Conservation (phyloP, 1,140 invertebrate species). For the Atta cephalotes region DNA sequence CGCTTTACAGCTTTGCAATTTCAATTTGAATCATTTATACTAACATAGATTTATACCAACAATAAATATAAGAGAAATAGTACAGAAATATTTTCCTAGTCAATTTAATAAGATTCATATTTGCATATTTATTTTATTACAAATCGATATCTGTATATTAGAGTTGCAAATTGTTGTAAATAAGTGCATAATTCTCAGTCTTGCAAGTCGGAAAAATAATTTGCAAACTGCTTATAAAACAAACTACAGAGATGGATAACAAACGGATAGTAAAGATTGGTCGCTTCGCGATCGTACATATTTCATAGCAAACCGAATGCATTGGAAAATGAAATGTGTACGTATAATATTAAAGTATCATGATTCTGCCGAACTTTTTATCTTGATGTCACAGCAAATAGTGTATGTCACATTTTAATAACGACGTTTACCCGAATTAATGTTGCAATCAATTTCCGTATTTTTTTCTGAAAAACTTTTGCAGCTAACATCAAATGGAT, state of each 20-base stretch:
- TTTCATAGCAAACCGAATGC: neutral
- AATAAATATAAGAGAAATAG: neutral
- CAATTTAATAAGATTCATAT: neutral
- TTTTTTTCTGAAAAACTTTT: slow-evolving; percentile 8
- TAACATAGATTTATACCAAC: neutral
- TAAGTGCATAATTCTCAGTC: neutral
- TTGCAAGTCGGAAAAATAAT: slow-evolving; percentile 1
- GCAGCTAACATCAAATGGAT: neutral
- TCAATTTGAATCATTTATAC: neutral
- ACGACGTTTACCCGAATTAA: slow-evolving; percentile 20
- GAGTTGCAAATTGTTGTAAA: neutral
- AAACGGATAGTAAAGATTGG: slow-evolving; percentile 9
- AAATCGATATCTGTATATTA: neutral
- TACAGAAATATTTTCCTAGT: too few relatives aligned
- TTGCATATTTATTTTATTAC: neutral
- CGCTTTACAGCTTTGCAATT: neutral
- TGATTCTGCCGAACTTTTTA: neutral
- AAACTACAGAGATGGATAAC: neutral
- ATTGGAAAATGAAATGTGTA: neutral
- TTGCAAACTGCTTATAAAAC: slow-evolving; percentile 1
- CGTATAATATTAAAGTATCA: neutral
- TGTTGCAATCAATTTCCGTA: neutral
- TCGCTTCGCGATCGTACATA: neutral
- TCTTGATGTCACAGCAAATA: neutral
- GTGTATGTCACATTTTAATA: slow-evolving; percentile 29